Evolutionary conservation across 2,113 vertebrate genomes (phyloP), one percentile per base, ranked within the genome.

Genomic region (Chiloscyllium plagiosum): DNA sequence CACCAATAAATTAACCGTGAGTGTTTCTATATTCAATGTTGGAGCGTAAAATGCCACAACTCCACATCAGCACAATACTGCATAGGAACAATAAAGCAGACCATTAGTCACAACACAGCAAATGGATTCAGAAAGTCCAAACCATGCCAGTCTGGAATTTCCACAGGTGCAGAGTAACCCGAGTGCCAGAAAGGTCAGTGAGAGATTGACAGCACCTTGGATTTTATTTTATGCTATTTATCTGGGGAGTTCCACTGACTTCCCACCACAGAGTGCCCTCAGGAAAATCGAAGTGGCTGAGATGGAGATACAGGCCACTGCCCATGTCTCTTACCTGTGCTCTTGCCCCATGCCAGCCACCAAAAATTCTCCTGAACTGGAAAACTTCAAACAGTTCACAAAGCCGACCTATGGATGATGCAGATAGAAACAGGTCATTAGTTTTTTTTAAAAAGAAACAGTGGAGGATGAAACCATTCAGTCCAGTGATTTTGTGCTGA

Each of bases 361-460:
- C 95, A 99, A 97, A 96, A 99, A 99, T 96, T 98, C 98, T 47
- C 99, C 99, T 0, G 98, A 95, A 95, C 97, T 98, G 0, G 99
- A 99, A 97, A 99, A 99, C 97, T 99, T 98, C 95, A 99, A 97
- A 96, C 98, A 98, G 96, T 99, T 99, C 96, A 99, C 97, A 96
- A 99, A 99, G 66, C 99, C 98, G 15, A 97, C 80, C 99, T 99
- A 96, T 47, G 78, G 68, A 37, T 33, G 68, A n/a, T 12, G 85
- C 3, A 33, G 10, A 83, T 1, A 72, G 12, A 42, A 42, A 4
- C 4, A 15, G 15, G 69, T 47, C 42, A 47, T 47, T 47, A 47
- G 42, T 47, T 47, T 47, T 47, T 47, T 47, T 47, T 47, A 1
- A 47, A 47, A 47, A 47, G 3, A 12, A 6, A 76, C 7, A 33